Percentiles rank a stretch among this genome's conserved stretches.
These are phyloP conservation scores for Mormyrus hasselquistii DNA, from an alignment of 2,797 vertebrate species.

Conservation along the genomic window DNA sequence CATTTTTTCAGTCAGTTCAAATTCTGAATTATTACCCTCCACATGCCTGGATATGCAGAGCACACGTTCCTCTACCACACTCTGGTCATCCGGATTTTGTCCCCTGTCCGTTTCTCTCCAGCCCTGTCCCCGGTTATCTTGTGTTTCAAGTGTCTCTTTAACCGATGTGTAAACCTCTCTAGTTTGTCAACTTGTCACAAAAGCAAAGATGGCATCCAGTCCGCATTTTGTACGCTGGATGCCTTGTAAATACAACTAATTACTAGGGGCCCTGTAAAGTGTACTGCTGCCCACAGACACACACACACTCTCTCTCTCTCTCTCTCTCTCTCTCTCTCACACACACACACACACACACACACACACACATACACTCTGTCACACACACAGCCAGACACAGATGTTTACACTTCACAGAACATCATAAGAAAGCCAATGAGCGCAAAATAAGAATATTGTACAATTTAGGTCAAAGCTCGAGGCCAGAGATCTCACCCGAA, in stretches of 20 bases:
- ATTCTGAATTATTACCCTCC: not conserved
- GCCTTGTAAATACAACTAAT: not conserved
- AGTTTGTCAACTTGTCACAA: not conserved
- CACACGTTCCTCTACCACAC: not conserved
- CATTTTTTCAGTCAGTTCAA: not conserved
- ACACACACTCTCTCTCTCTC: too few relatives aligned
- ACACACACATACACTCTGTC: not conserved
- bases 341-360: not conserved
- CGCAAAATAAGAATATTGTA: not conserved
- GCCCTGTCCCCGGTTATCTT: not conserved
- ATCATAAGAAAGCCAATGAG: not conserved
- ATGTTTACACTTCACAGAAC: not conserved
- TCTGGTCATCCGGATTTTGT: not conserved
- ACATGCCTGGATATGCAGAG: not conserved
- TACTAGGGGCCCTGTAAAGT: not conserved
- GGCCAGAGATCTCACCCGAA: not conserved
- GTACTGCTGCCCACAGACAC: not conserved
- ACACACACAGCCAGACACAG: not conserved
- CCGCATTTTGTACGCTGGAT: not conserved
- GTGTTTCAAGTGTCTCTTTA: not conserved
- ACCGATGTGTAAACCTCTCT: not conserved
- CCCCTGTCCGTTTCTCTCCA: not conserved
- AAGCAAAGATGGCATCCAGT: not conserved
- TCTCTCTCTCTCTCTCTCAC: too few relatives aligned
- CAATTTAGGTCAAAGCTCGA: not conserved